phyloP scores from a whole-genome alignment of 2,113 vertebrate genomes.

The Irena cyanogastra region DNA sequence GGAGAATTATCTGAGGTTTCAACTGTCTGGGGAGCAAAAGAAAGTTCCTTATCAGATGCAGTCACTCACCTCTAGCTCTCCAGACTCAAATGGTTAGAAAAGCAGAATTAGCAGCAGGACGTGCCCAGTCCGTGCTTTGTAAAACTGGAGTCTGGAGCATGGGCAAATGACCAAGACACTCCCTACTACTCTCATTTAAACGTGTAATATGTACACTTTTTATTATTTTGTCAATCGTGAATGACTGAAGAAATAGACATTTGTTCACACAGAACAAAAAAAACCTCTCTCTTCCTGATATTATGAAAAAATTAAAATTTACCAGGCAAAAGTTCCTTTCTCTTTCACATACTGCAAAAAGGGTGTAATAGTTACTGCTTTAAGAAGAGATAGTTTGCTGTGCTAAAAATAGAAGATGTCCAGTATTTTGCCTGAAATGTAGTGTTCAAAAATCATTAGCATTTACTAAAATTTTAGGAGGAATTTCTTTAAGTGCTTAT shows the following conservation, averaged over 20 bases:
- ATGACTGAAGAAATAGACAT: not conserved
- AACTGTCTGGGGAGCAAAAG: not conserved
- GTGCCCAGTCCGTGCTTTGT: not conserved
- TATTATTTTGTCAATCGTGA: not conserved
- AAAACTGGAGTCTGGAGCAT: not conserved
- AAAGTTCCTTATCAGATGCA: not conserved
- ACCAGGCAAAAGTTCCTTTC: not conserved
- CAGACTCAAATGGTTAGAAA: not conserved
- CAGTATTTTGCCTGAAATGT: not conserved
- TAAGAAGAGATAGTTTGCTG: not conserved
- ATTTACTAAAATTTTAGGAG: not conserved
- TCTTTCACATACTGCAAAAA: not conserved
- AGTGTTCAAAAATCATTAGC: not conserved
- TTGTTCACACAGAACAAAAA: not conserved
- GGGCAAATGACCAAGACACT: not conserved
- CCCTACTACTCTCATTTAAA: not conserved
- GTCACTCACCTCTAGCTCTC: not conserved
- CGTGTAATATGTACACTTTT: not conserved
- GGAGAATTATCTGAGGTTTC: not conserved
- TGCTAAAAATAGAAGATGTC: not conserved
- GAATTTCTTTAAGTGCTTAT: not conserved
- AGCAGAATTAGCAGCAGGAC: not conserved
- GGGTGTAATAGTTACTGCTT: not conserved
- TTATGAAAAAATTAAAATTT: not conserved
- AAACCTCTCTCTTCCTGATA: not conserved